A percentile compares a stretch with the other conserved stretches of the same genome.
phyloP scores from a whole-genome alignment of 2,888 invertebrate genomes.

The Myopa testacea region DNA sequence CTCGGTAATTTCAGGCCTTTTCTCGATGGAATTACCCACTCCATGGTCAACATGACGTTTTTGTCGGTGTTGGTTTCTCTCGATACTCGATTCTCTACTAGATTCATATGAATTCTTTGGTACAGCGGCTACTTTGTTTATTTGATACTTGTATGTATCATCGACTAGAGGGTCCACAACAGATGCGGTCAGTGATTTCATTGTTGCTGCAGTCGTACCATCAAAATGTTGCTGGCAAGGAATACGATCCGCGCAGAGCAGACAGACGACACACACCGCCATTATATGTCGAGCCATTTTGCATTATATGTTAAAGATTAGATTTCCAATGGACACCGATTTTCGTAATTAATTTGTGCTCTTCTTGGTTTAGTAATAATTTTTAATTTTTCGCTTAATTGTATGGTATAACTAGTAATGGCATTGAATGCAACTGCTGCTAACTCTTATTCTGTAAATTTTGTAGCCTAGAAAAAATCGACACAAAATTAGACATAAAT shows the following conservation, averaged over 20 bases:
- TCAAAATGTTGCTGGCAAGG: constrained; percentile 81
- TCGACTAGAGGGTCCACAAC: not conserved
- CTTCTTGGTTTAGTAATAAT: not conserved
- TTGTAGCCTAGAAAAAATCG: too few relatives aligned
- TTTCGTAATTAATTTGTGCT: not conserved
- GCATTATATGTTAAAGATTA: constrained; percentile 41
- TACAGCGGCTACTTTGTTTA: not conserved
- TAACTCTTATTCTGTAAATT: too few relatives aligned
- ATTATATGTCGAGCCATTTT: constrained; percentile 75
- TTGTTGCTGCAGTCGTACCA: constrained; percentile 48
- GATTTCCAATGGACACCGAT: not conserved
- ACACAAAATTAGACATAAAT: too few relatives aligned
- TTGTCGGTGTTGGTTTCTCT: constrained; percentile 46
- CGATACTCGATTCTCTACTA: not conserved
- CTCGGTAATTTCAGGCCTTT: constrained; percentile 69
- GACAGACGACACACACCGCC: constrained; percentile 85
- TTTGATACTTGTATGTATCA: constrained; percentile 42
- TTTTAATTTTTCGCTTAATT: constrained; percentile 1
- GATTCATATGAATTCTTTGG: not conserved
- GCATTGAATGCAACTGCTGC: not conserved
- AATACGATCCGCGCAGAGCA: constrained; percentile 81
- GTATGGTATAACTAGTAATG: not conserved
- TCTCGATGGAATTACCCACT: constrained; percentile 45
- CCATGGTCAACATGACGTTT: constrained; percentile 63
- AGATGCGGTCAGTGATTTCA: constrained; percentile 24